Conservation (phyloP, 2,113 vertebrate genomes). For the Seriola quinqueradiata region DNA sequence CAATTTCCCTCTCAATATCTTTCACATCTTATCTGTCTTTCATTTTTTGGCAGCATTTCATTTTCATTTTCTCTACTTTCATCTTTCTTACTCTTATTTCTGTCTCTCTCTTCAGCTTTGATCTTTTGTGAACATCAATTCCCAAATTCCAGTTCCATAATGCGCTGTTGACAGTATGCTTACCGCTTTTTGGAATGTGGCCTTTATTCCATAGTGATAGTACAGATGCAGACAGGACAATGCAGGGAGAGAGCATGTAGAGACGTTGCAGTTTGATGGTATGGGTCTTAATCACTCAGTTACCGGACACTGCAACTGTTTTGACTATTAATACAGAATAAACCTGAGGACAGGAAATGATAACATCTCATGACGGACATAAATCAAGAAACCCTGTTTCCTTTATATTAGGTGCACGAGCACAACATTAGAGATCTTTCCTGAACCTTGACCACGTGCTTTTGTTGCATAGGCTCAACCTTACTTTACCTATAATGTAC, state of each 20-base stretch:
- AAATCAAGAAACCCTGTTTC: neutral
- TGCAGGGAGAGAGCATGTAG: neutral
- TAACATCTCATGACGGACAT: neutral
- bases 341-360: neutral
- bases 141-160: conserved; percentile 23
- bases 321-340: neutral
- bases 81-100: conserved; percentile 46
- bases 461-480: neutral
- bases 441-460: neutral
- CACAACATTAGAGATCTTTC: neutral
- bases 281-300: neutral
- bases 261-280: neutral
- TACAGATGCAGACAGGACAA: neutral
- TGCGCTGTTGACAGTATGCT: neutral
- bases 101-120: conserved; percentile 29
- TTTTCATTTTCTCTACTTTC: conserved; percentile 58
- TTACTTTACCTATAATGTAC: neutral
- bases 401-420: neutral
- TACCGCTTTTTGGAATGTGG: neutral
- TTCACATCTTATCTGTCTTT: conserved; percentile 75
- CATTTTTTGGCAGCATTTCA: conserved; percentile 66
- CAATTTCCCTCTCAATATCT: conserved; percentile 75
- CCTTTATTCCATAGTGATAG: neutral
- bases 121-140: conserved; percentile 40
- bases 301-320: neutral